These are phyloP conservation scores for Arge pagana DNA, from an alignment of 2,888 invertebrate species.

Conservation along the genomic window DNA sequence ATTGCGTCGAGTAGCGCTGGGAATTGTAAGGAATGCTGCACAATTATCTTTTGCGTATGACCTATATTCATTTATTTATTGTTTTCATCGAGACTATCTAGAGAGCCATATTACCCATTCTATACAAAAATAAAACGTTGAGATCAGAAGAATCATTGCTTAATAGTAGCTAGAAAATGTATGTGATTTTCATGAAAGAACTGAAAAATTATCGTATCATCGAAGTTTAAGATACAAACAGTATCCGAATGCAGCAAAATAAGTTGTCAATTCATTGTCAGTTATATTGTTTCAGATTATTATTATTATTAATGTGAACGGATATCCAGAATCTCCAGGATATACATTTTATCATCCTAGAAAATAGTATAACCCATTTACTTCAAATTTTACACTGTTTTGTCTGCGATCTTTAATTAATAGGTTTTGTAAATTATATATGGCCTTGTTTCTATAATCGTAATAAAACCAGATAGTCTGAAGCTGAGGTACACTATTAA, in stretches of 20 bases:
- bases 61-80: constrained; percentile 37
- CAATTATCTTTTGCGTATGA: constrained; percentile 42
- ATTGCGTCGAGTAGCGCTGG: constrained; percentile 55
- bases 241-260: constrained; percentile 7
- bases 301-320: too few species aligned
- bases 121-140: constrained; percentile 56
- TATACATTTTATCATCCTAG: too few species aligned
- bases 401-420: too few species aligned
- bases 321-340: too few species aligned
- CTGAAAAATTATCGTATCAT: not conserved
- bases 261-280: not conserved
- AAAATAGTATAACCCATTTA: too few species aligned
- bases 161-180: constrained; percentile 31
- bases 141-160: constrained; percentile 48
- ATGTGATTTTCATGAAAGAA: constrained; percentile 2
- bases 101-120: constrained; percentile 41
- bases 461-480: too few species aligned
- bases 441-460: too few species aligned
- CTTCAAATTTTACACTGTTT: too few species aligned
- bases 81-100: constrained; percentile 36
- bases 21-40: constrained; percentile 48
- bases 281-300: too few species aligned
- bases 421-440: too few species aligned
- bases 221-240: constrained; percentile 2
- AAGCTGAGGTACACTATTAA: too few species aligned